These are phyloP conservation scores for Hydrocynus forskahlii DNA, from an alignment of 2,797 vertebrate genomes.

Conservation along the genomic window DNA sequence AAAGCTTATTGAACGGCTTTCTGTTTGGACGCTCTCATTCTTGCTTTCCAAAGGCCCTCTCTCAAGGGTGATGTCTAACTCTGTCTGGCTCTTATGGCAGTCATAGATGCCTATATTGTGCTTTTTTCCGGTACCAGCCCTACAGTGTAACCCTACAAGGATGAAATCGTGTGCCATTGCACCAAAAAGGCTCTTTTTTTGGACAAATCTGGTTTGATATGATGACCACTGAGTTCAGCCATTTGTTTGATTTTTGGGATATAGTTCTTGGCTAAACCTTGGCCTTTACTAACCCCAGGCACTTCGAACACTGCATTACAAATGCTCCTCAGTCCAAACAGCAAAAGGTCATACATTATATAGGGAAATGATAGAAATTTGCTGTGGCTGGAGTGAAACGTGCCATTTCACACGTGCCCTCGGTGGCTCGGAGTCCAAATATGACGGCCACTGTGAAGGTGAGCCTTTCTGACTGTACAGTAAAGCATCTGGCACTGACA, in stretches of 20 bases:
- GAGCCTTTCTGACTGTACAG: background rate
- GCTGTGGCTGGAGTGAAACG: background rate
- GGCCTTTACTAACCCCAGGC: background rate
- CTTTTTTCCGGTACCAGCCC: background rate
- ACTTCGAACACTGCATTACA: background rate
- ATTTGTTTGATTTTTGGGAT: background rate
- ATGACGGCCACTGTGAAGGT: background rate
- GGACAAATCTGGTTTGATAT: constrained; percentile 6
- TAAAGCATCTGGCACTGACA: constrained; percentile 9
- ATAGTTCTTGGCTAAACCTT: background rate
- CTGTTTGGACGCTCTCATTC: constrained; percentile 4
- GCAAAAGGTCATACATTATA: background rate
- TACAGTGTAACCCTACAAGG: constrained; percentile 12
- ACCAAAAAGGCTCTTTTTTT: background rate
- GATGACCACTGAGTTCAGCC: background rate
- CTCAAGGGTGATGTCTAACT: background rate
- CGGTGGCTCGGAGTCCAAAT: background rate
- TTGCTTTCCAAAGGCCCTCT: constrained; percentile 8
- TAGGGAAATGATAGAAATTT: background rate
- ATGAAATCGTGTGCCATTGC: background rate
- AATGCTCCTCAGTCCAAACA: background rate
- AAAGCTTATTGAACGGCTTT: constrained; percentile 18
- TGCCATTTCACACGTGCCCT: background rate
- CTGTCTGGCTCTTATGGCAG: constrained; percentile 10
- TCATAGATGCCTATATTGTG: background rate